A percentile compares a stretch with the other conserved stretches of the same genome.
Conservation (phyloP, 2,797 vertebrate species). For the Erithacus rubecula region DNA sequence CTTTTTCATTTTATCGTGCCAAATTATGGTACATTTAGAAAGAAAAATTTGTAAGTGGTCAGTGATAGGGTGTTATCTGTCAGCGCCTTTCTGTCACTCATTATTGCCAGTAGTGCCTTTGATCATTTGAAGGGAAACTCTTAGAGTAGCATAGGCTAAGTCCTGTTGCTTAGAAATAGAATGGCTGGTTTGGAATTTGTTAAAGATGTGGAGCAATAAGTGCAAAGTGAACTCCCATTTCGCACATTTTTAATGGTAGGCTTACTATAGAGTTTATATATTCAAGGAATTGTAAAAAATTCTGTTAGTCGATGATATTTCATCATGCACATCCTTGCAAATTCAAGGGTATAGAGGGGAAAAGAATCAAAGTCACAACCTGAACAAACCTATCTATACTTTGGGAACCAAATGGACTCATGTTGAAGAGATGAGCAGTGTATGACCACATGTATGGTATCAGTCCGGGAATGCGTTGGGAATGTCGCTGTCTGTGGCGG, state of each 20-base stretch:
- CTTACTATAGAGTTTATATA: slow-evolving; percentile 80
- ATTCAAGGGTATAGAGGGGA: slow-evolving; percentile 86
- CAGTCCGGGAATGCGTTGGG: slow-evolving; percentile 68
- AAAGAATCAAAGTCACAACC: neutral
- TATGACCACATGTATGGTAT: slow-evolving; percentile 55
- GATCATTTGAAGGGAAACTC: slow-evolving; percentile 90
- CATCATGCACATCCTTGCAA: slow-evolving; percentile 74
- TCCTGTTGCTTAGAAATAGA: neutral
- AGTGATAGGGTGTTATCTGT: slow-evolving; percentile 74
- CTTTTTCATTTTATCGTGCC: slow-evolving; percentile 94
- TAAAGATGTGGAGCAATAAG: slow-evolving; percentile 83
- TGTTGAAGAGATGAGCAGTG: slow-evolving; percentile 55
- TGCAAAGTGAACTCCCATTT: slow-evolving; percentile 77
- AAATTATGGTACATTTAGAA: slow-evolving; percentile 93
- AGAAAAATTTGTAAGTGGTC: slow-evolving; percentile 80
- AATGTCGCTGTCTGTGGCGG: slow-evolving; percentile 76
- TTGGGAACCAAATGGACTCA: slow-evolving; percentile 85
- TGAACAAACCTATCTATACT: slow-evolving; percentile 69
- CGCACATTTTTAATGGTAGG: slow-evolving; percentile 78
- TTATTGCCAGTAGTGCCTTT: slow-evolving; percentile 99
- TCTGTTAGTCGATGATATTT: slow-evolving; percentile 93
- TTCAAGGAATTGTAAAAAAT: slow-evolving; percentile 91
- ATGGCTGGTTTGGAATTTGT: slow-evolving; percentile 22
- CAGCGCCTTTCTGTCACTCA: slow-evolving; percentile 81
- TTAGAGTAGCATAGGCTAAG: slow-evolving; percentile 77